phyloP scores from a whole-genome alignment of 1,140 invertebrate species.

The Teleogryllus occipitalis region DNA sequence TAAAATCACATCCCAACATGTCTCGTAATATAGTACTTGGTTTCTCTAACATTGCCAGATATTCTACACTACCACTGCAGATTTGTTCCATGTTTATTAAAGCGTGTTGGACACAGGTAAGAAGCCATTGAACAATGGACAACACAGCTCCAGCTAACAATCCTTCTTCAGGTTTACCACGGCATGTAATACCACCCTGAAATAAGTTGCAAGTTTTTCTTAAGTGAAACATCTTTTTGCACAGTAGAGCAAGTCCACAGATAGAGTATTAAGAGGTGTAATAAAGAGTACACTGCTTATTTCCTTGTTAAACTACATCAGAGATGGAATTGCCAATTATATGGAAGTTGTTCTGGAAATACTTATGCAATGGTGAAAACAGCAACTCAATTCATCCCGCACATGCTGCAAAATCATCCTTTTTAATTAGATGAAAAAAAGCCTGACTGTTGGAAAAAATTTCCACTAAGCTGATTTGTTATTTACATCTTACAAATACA shows the following conservation, averaged over 20 bases:
- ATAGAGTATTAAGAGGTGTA: too few relatives aligned
- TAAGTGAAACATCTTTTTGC: slow-evolving; percentile 22
- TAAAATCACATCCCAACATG: slow-evolving; percentile 63
- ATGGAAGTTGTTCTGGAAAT: background rate
- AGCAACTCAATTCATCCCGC: too few relatives aligned
- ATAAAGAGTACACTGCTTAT: background rate
- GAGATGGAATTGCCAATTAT: slow-evolving; percentile 34
- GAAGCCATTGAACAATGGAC: slow-evolving; percentile 68
- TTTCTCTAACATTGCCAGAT: slow-evolving; percentile 50
- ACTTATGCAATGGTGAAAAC: too few relatives aligned
- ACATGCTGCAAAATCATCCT: too few relatives aligned
- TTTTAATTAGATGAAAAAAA: too few relatives aligned
- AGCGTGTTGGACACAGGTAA: slow-evolving; percentile 64
- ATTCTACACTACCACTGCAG: slow-evolving; percentile 6
- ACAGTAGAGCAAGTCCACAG: too few relatives aligned
- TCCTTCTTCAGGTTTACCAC: slow-evolving; percentile 74
- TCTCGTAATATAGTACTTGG: slow-evolving; percentile 57
- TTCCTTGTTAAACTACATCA: background rate
- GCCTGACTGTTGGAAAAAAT: too few relatives aligned
- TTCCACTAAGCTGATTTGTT: too few relatives aligned
- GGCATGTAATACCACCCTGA: slow-evolving; percentile 45
- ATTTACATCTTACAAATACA: too few relatives aligned
- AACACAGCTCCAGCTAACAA: slow-evolving; percentile 63
- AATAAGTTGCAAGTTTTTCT: background rate
- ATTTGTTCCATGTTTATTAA: slow-evolving; percentile 34